Conservation (phyloP, 2,797 vertebrate genomes). For the Halcyon smyrnensis region DNA sequence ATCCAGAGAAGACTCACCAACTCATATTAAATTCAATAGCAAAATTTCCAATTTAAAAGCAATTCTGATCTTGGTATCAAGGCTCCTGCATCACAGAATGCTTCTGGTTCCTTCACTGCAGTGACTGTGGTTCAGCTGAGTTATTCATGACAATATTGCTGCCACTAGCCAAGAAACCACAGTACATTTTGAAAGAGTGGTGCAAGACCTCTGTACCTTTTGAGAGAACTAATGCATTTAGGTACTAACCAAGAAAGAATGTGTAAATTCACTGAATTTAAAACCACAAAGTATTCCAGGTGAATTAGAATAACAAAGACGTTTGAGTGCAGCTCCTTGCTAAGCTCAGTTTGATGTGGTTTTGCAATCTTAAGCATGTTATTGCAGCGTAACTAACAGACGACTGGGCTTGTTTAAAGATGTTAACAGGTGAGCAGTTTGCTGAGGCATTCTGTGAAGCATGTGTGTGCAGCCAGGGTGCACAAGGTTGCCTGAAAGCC, state of each 20-base stretch:
- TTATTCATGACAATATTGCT: not conserved
- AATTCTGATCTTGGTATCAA: not conserved
- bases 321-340: not conserved
- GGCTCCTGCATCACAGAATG: not conserved
- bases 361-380: not conserved
- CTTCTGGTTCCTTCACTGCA: not conserved
- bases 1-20: not conserved
- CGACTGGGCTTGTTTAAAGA: not conserved
- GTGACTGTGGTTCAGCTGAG: not conserved
- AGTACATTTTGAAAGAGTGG: not conserved
- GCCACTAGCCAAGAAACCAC: not conserved
- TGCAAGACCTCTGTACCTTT: not conserved
- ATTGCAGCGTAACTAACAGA: not conserved
- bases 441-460: not conserved
- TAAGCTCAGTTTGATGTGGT: not conserved
- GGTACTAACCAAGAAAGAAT: not conserved
- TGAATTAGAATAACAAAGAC: not conserved
- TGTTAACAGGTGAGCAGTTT: not conserved
- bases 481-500: not conserved
- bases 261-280: not conserved
- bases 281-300: not conserved
- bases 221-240: not conserved
- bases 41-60: not conserved
- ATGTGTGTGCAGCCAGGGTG: not conserved
- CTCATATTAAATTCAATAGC: not conserved